Conservation (phyloP, 2,888 invertebrate genomes). For the Pollenia labialis region DNA sequence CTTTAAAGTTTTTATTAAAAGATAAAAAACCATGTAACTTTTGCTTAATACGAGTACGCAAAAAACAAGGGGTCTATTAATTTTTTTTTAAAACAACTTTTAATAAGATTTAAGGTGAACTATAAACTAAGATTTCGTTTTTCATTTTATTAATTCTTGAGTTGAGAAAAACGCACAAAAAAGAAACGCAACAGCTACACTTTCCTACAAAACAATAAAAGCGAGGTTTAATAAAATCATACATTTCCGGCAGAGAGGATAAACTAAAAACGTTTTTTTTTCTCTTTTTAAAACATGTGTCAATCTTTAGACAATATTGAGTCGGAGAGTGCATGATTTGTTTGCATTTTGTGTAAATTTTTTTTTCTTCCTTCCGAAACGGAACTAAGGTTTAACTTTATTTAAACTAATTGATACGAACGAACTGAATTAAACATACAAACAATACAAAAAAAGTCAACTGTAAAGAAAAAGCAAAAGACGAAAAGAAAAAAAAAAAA, state of each 20-base stretch:
- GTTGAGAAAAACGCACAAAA: slow-evolving; percentile 13
- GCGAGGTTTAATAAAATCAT: slow-evolving; percentile 64
- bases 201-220: not conserved
- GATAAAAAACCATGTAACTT: slow-evolving; percentile 47
- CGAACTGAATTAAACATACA: slow-evolving; percentile 38
- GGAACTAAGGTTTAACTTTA: slow-evolving; percentile 70
- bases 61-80: slow-evolving; percentile 13
- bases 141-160: slow-evolving; percentile 29
- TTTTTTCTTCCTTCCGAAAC: slow-evolving; percentile 66
- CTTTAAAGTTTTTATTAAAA: slow-evolving; percentile 38
- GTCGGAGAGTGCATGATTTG: slow-evolving; percentile 18
- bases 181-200: not conserved
- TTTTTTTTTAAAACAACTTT: not conserved
- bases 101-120: slow-evolving; percentile 53
- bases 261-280: slow-evolving; percentile 36
- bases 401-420: slow-evolving; percentile 71
- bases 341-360: not conserved
- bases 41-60: slow-evolving; percentile 30
- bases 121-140: slow-evolving; percentile 41
- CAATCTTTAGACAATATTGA: slow-evolving; percentile 51
- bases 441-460: slow-evolving; percentile 11
- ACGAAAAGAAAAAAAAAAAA: not conserved
- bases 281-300: slow-evolving; percentile 38
- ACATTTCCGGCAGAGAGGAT: slow-evolving; percentile 65
- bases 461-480: not conserved